phyloP scores from a whole-genome alignment of 2,888 invertebrate species.

The Plagodis pulveraria region DNA sequence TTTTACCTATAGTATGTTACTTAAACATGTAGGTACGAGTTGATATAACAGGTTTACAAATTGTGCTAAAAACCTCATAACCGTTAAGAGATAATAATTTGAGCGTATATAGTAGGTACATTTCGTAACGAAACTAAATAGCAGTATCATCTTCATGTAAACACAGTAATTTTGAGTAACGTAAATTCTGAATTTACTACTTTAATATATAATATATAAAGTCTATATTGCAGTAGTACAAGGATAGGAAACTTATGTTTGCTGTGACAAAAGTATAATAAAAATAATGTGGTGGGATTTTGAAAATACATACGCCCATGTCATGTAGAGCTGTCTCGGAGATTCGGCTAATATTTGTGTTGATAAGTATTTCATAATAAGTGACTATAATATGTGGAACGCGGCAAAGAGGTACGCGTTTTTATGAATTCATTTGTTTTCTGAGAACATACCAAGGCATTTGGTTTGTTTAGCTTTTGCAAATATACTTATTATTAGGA shows the following conservation, averaged over 20 bases:
- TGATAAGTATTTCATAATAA: slow-evolving; percentile 12
- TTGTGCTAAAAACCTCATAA: not conserved
- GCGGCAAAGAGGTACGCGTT: not conserved
- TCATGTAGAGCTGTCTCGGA: slow-evolving; percentile 14
- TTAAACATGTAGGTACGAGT: not conserved
- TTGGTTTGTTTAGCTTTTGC: too few relatives aligned
- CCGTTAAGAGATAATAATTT: slow-evolving; percentile 10
- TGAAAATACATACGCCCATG: slow-evolving; percentile 16
- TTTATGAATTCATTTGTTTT: not conserved
- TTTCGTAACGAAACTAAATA: slow-evolving; percentile 11
- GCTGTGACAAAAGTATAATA: slow-evolving; percentile 13
- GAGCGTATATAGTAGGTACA: too few relatives aligned
- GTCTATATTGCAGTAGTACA: slow-evolving; percentile 15
- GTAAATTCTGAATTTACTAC: not conserved
- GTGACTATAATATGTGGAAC: not conserved
- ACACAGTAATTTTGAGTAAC: slow-evolving; percentile 9
- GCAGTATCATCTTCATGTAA: slow-evolving; percentile 9
- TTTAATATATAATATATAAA: slow-evolving; percentile 1
- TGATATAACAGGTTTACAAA: not conserved
- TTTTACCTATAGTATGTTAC: too few relatives aligned
- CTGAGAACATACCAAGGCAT: not conserved
- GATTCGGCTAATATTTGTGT: slow-evolving; percentile 23
- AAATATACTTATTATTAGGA: too few relatives aligned
- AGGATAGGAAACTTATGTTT: slow-evolving; percentile 18
- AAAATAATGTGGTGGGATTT: slow-evolving; percentile 19